These are phyloP conservation scores for Carassius auratus DNA, from an alignment of 2,113 vertebrate species.

Conservation along the genomic window DNA sequence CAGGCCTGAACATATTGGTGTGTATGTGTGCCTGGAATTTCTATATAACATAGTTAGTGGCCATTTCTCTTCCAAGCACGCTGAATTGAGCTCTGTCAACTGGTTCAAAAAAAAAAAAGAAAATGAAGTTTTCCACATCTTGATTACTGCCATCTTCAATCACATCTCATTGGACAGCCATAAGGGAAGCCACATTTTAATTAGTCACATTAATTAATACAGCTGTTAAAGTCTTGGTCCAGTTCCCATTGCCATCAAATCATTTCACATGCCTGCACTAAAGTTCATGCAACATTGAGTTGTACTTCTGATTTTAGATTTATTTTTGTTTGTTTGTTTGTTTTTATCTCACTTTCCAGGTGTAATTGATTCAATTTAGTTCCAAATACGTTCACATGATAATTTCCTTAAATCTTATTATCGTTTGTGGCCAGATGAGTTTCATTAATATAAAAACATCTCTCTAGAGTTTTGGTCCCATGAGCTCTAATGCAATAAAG, in stretches of 20 bases:
- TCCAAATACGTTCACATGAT: not conserved
- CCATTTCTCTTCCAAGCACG: slow-evolving; percentile 13
- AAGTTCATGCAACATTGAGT: slow-evolving; percentile 33
- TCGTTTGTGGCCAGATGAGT: slow-evolving; percentile 39
- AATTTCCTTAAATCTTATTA: slow-evolving; percentile 35
- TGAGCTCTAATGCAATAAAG: slow-evolving; percentile 37
- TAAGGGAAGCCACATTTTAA: slow-evolving; percentile 60
- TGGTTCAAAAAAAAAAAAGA: slow-evolving; percentile 28
- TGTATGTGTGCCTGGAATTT: slow-evolving; percentile 34
- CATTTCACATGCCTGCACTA: slow-evolving; percentile 22
- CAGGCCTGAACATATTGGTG: slow-evolving; percentile 26
- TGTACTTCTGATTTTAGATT: not conserved
- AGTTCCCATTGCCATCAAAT: slow-evolving; percentile 47
- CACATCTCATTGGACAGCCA: slow-evolving; percentile 58
- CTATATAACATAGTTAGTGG: slow-evolving; percentile 4
- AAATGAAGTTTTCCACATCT: slow-evolving; percentile 55
- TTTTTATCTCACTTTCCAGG: slow-evolving; percentile 31
- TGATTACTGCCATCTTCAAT: slow-evolving; percentile 61
- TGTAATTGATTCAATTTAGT: slow-evolving; percentile 35
- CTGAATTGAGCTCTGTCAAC: slow-evolving; percentile 46
- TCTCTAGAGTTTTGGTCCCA: slow-evolving; percentile 34
- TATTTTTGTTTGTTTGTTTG: no score
- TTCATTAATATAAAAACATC: slow-evolving; percentile 34
- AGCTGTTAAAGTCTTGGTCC: slow-evolving; percentile 59
- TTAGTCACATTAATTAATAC: slow-evolving; percentile 62